These are phyloP conservation scores for Poecilia gillii DNA, from an alignment of 2,797 vertebrate genomes.

Conservation along the genomic window DNA sequence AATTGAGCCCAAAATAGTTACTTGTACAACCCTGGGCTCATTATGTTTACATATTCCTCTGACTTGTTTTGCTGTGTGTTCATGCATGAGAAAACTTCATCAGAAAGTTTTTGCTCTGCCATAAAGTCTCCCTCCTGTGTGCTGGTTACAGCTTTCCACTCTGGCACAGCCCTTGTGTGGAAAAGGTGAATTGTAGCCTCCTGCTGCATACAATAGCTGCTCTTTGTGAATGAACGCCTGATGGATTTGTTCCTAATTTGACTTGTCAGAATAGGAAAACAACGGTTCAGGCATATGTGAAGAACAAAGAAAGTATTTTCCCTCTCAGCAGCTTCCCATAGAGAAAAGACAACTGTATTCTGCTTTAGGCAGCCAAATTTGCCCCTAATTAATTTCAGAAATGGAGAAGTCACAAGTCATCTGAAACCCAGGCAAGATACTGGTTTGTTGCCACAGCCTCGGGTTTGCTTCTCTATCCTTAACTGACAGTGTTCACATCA, in stretches of 20 bases:
- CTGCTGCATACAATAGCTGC: conserved; percentile 55
- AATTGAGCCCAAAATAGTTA: background rate
- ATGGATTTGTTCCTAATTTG: conserved; percentile 59
- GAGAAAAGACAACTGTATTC: conserved; percentile 14
- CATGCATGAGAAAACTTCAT: conserved; percentile 14
- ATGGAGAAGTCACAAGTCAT: conserved; percentile 29
- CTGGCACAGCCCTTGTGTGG: conserved; percentile 39
- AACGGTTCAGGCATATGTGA: conserved; percentile 23
- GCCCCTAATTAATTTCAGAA: conserved; percentile 11
- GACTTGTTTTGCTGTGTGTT: conserved; percentile 9
- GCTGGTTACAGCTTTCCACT: conserved; percentile 55
- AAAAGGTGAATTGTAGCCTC: conserved; percentile 60
- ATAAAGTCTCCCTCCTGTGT: conserved; percentile 16
- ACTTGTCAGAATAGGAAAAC: conserved; percentile 56
- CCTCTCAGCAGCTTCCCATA: background rate
- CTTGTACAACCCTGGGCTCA: background rate
- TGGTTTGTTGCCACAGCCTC: conserved; percentile 37
- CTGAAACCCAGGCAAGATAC: conserved; percentile 28
- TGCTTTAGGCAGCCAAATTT: conserved; percentile 12
- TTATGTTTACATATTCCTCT: background rate
- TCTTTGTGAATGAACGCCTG: conserved; percentile 51
- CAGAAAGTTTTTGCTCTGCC: conserved; percentile 8
- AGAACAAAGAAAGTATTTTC: conserved; percentile 53
- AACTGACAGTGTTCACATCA: background rate
- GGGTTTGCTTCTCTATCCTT: conserved; percentile 40